Conservation (phyloP, 2,888 invertebrate genomes). For the Drosophila meridiana region DNA sequence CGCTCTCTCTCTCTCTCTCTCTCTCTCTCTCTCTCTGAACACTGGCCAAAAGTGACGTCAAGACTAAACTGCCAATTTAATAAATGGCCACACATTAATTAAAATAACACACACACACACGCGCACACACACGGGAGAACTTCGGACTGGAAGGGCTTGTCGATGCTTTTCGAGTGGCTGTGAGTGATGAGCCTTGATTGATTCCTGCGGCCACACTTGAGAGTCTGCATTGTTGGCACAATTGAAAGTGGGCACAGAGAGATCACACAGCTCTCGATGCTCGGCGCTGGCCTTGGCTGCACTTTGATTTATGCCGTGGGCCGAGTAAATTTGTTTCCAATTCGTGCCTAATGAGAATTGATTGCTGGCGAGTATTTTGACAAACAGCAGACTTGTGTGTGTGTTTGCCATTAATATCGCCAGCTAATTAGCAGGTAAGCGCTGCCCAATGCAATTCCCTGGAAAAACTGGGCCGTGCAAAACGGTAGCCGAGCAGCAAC, state of each 20-base stretch:
- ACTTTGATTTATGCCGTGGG: constrained; percentile 68
- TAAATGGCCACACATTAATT: constrained; percentile 83
- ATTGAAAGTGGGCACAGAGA: constrained; percentile 50
- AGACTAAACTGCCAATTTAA: constrained; percentile 83
- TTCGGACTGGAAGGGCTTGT: constrained; percentile 37
- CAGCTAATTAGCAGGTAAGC: constrained; percentile 67
- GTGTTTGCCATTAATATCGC: constrained; percentile 46
- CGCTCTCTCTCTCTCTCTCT: constrained; percentile 31
- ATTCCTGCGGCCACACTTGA: constrained; percentile 83
- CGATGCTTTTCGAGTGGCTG: constrained; percentile 48
- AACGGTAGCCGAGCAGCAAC: constrained; percentile 59
- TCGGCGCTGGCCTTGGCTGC: constrained; percentile 60
- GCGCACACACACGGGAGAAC: constrained; percentile 44
- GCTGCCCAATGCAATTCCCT: constrained; percentile 33
- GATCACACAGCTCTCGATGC: background rate
- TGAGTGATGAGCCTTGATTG: constrained; percentile 83
- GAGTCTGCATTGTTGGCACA: constrained; percentile 70
- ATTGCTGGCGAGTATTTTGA: constrained; percentile 80
- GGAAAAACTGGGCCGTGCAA: constrained; percentile 33
- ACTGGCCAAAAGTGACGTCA: constrained; percentile 55
- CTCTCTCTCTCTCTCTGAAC: constrained; percentile 1
- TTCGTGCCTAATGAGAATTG: constrained; percentile 82
- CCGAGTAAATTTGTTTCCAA: constrained; percentile 72
- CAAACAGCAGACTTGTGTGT: constrained; percentile 52
- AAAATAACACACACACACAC: constrained; percentile 56